Conservation (phyloP, 2,797 vertebrate genomes). For the Ceryle rudis region DNA sequence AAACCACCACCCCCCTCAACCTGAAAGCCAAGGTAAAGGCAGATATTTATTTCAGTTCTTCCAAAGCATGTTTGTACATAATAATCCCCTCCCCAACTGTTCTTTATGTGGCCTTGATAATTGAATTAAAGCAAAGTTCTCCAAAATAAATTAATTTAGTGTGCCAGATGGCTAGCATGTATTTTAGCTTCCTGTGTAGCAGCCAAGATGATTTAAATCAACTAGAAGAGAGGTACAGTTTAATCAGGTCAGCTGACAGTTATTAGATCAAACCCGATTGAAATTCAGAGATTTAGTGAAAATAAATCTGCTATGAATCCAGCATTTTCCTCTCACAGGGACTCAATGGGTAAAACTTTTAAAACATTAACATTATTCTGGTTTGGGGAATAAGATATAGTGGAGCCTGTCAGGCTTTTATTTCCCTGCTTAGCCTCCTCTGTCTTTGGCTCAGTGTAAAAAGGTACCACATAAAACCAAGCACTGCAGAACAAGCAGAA, state of each 20-base stretch:
- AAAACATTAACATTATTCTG: conserved; percentile 3
- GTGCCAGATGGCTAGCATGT: conserved; percentile 67
- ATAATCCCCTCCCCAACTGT: background rate
- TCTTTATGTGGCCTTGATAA: conserved; percentile 20
- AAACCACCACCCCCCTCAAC: background rate
- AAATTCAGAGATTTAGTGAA: conserved; percentile 49
- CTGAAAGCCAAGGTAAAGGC: background rate
- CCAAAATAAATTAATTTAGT: conserved; percentile 61
- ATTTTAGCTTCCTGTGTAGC: conserved; percentile 57
- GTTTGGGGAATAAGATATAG: conserved; percentile 49
- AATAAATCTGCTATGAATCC: conserved; percentile 21
- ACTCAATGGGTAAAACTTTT: background rate
- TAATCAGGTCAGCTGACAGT: conserved; percentile 71
- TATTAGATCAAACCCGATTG: conserved; percentile 44
- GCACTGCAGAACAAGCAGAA: background rate
- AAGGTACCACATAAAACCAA: conserved; percentile 25
- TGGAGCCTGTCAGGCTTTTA: conserved; percentile 20
- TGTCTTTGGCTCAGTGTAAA: background rate
- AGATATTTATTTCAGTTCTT: background rate
- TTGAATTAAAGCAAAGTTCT: conserved; percentile 61
- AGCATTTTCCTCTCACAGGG: background rate
- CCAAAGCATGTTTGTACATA: background rate
- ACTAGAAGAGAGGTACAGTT: conserved; percentile 25
- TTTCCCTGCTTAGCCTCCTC: conserved; percentile 28
- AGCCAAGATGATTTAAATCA: conserved; percentile 71